These are phyloP conservation scores for Drosophila phalerata DNA, from an alignment of 2,888 invertebrate genomes.

Conservation along the genomic window DNA sequence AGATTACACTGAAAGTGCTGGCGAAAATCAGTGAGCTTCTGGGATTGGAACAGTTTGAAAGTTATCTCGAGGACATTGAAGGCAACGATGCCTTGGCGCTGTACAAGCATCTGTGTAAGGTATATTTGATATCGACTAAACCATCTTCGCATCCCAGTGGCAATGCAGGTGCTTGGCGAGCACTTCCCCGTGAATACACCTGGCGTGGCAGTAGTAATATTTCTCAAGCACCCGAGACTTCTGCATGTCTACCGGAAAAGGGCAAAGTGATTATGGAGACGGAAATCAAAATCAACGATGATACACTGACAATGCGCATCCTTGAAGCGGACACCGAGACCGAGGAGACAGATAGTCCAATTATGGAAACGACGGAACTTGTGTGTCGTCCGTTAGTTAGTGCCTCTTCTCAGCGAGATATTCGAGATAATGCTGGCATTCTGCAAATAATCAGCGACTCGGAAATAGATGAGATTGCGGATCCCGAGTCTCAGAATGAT, in stretches of 20 bases:
- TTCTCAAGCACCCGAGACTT: slow-evolving; percentile 51
- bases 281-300: slow-evolving; percentile 92
- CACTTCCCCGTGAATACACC: slow-evolving; percentile 79
- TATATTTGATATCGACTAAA: slow-evolving; percentile 86
- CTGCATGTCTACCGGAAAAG: slow-evolving; percentile 74
- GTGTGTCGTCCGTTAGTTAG: slow-evolving; percentile 84
- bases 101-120: slow-evolving; percentile 88
- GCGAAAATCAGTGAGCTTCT: slow-evolving; percentile 90
- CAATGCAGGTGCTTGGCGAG: slow-evolving; percentile 70
- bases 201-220: slow-evolving; percentile 45
- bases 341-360: slow-evolving; percentile 82
- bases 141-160: slow-evolving; percentile 20
- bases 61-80: slow-evolving; percentile 83
- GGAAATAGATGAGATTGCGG: slow-evolving; percentile 86
- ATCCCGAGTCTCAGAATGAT: slow-evolving; percentile 22
- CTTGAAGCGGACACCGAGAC: slow-evolving; percentile 87
- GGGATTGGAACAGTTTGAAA: slow-evolving; percentile 89
- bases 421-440: slow-evolving; percentile 83
- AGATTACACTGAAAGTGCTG: slow-evolving; percentile 89
- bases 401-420: slow-evolving; percentile 53
- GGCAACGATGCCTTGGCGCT: slow-evolving; percentile 86
- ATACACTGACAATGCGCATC: slow-evolving; percentile 94
- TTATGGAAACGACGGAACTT: slow-evolving; percentile 54
- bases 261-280: slow-evolving; percentile 92
- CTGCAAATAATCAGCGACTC: slow-evolving; percentile 88